These are phyloP conservation scores for Alethe castanea DNA, from an alignment of 2,113 vertebrate genomes.

Conservation along the genomic window DNA sequence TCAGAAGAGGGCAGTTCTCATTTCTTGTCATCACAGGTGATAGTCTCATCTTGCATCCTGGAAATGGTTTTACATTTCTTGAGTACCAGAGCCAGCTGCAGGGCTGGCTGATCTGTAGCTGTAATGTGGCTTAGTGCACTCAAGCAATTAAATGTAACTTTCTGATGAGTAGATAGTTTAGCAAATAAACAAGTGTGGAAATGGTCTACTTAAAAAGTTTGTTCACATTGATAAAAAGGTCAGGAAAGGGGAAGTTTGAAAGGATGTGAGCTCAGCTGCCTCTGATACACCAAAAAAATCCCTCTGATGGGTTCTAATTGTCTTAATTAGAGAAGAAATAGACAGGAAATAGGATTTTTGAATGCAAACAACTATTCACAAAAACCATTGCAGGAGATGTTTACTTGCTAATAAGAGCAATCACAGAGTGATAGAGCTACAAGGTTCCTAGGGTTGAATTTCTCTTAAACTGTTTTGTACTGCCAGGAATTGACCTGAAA, in stretches of 20 bases:
- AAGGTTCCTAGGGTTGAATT: neutral
- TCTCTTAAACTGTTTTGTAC: neutral
- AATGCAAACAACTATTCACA: neutral
- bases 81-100: neutral
- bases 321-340: slow-evolving; percentile 21
- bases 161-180: neutral
- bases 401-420: neutral
- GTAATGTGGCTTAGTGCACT: neutral
- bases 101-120: neutral
- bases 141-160: slow-evolving; percentile 3
- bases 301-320: neutral
- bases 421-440: neutral
- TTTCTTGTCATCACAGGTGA: neutral
- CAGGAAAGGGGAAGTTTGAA: slow-evolving; percentile 18
- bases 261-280: neutral
- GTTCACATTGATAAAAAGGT: neutral
- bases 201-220: slow-evolving; percentile 13
- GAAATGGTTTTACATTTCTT: slow-evolving; percentile 17
- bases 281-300: neutral
- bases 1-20: slow-evolving; percentile 23
- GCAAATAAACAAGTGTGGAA: slow-evolving; percentile 1
- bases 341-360: neutral
- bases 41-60: neutral
- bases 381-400: neutral
- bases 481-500: neutral